Conservation (phyloP, 2,113 vertebrate species). For the Promerops cafer region DNA sequence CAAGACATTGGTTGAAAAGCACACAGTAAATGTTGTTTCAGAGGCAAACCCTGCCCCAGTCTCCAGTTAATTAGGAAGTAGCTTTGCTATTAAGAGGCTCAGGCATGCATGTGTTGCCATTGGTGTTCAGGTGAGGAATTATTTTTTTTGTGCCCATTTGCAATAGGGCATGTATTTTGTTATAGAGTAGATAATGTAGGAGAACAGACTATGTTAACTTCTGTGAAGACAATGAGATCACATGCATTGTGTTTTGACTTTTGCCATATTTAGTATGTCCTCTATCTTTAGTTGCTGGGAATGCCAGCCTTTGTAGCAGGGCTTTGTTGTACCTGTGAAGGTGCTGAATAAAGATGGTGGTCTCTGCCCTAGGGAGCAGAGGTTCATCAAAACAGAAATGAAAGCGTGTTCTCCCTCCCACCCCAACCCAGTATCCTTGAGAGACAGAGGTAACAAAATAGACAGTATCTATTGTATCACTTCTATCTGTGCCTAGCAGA, state of each 20-base stretch:
- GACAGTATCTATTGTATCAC: neutral
- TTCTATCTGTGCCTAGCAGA: neutral
- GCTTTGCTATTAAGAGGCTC: neutral
- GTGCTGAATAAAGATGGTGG: neutral
- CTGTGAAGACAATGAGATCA: neutral
- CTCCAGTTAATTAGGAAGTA: neutral
- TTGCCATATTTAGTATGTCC: neutral
- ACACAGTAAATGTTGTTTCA: neutral
- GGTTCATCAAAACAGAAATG: neutral
- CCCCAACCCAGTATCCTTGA: neutral
- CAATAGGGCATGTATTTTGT: neutral
- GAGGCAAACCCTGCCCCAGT: neutral
- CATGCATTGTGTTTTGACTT: neutral
- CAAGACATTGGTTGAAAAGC: neutral
- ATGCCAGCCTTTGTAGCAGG: neutral
- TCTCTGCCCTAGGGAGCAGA: neutral
- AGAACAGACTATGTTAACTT: neutral
- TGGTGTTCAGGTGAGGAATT: neutral
- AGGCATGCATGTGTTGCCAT: neutral
- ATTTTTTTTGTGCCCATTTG: neutral
- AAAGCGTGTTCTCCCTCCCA: neutral
- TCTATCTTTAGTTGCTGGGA: neutral
- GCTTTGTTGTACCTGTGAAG: neutral
- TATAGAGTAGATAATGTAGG: neutral
- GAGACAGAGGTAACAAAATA: neutral